A percentile compares a stretch with the other conserved stretches of the same genome.
Conservation (phyloP, 1,140 invertebrate species). For the Zaprionus davidi region DNA sequence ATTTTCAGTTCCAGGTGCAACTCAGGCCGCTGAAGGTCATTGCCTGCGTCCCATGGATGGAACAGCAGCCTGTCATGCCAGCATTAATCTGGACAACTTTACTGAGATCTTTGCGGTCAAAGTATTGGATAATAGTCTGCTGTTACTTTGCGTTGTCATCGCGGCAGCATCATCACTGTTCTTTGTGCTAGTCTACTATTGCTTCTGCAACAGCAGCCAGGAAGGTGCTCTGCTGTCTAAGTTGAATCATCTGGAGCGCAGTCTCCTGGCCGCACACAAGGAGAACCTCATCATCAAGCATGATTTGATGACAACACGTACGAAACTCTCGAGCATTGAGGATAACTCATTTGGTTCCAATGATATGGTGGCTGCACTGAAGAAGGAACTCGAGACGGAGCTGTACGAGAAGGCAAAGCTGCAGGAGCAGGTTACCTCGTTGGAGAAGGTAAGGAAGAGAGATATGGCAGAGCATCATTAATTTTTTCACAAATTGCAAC, state of each 20-base stretch:
- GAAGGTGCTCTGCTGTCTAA: constrained; percentile 86
- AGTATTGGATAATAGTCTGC: constrained; percentile 69
- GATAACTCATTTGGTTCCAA: constrained; percentile 89
- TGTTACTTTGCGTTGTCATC: constrained; percentile 86
- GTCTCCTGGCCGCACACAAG: constrained; percentile 83
- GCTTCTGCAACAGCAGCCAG: constrained; percentile 89
- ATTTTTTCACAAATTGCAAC: neutral
- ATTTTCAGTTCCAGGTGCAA: neutral
- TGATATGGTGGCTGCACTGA: constrained; percentile 88
- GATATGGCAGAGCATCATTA: neutral
- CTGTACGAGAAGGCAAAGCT: constrained; percentile 81
- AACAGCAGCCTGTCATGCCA: constrained; percentile 30
- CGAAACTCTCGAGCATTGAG: constrained; percentile 87
- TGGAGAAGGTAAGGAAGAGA: constrained; percentile 85
- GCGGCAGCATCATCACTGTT: constrained; percentile 89
- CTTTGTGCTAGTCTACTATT: constrained; percentile 91
- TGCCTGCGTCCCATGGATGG: constrained; percentile 40
- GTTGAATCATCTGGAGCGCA: constrained; percentile 87
- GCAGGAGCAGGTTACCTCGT: constrained; percentile 86
- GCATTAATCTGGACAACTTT: constrained; percentile 69
- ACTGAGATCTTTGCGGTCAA: constrained; percentile 56
- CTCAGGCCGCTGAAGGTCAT: constrained; percentile 40
- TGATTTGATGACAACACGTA: constrained; percentile 87
- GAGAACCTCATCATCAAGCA: constrained; percentile 88
- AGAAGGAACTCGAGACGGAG: constrained; percentile 86